Evolutionary conservation across 2,113 vertebrate genomes (phyloP), one percentile per base, ranked within the genome.

Genomic region (Pangasianodon gigas): DNA sequence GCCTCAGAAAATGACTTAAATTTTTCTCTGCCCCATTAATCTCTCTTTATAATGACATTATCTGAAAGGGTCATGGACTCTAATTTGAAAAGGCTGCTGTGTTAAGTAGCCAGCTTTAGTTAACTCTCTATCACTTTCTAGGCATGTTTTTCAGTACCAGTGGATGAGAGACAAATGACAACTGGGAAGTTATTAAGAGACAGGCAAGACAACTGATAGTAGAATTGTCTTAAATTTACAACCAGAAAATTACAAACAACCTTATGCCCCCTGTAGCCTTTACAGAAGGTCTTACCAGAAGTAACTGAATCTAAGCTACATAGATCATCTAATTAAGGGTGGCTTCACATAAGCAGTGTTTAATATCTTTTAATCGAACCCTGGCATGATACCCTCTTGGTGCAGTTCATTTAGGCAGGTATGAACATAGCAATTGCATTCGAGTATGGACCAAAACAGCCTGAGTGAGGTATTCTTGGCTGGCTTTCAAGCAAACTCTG

Each of bases 101-200:
- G 16, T 32, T 60, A 81, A 88, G 48, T 16, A 54, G 37, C 79
- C 69, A 32, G 80, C 71, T 86, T 85, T 69, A 85, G 62, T 89
- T 86, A 71, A 91, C 3, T n/a, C 88, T 91, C 41, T 84, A 48
- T 87, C 71, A 56, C 62, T 60, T 85, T 32, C 26, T 52, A 21
- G 9, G 18, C 46, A 54, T 51, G 46, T 58, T 44, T 62, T 62
- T 51, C 29, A 11, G 46, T 37, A 46, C 7, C 37, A 75, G 18
- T 44, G 32, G 18, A 24, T 75, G 71, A 75, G 1, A 75, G 71
- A 75, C 71, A 75, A 37, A 6, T 75, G 13, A 71, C 14, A 71
- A 18, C 11, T 69, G 14, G 37, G 18, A 8, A 41, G 8, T 8
- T 41, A 16, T 41, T 74, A 41, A 32, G 18, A 69, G 67, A 37